Conservation (phyloP, 2,888 invertebrate species). For the Lacanobia oleracea region DNA sequence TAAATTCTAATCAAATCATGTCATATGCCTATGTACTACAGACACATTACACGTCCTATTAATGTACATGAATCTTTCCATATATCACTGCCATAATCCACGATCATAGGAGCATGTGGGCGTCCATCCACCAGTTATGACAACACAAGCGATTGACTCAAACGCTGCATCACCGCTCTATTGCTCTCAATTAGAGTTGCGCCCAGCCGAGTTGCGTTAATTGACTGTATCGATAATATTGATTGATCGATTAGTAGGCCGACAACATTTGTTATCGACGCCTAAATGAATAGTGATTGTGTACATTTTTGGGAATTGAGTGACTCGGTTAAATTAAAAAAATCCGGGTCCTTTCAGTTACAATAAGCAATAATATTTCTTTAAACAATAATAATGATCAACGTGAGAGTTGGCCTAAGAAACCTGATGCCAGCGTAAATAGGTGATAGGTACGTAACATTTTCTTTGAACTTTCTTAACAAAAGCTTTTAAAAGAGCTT, state of each 20-base stretch:
- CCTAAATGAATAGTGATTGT: constrained; percentile 60
- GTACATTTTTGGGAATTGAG: constrained; percentile 55
- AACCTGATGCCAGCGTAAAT: constrained; percentile 1
- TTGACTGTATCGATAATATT: constrained; percentile 87
- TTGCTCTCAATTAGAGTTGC: constrained; percentile 77
- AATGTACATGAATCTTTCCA: constrained; percentile 54
- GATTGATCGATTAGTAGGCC: constrained; percentile 85
- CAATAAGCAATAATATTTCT: background rate
- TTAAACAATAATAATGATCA: constrained; percentile 7
- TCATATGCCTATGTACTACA: constrained; percentile 33
- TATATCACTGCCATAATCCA: constrained; percentile 59
- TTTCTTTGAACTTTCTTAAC: constrained; percentile 37
- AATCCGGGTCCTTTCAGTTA: constrained; percentile 41
- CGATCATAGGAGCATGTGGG: constrained; percentile 50
- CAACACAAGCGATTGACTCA: constrained; percentile 63
- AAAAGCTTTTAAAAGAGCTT: constrained; percentile 55
- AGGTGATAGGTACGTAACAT: constrained; percentile 10
- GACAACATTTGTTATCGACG: constrained; percentile 62
- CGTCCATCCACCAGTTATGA: constrained; percentile 62
- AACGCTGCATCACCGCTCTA: constrained; percentile 70
- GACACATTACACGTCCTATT: constrained; percentile 40
- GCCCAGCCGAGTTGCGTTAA: constrained; percentile 76
- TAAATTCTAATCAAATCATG: constrained; percentile 50
- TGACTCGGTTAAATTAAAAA: constrained; percentile 38
- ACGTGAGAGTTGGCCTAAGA: constrained; percentile 6